Conservation (phyloP, 2,113 vertebrate genomes). For the Lampris incognitus region DNA sequence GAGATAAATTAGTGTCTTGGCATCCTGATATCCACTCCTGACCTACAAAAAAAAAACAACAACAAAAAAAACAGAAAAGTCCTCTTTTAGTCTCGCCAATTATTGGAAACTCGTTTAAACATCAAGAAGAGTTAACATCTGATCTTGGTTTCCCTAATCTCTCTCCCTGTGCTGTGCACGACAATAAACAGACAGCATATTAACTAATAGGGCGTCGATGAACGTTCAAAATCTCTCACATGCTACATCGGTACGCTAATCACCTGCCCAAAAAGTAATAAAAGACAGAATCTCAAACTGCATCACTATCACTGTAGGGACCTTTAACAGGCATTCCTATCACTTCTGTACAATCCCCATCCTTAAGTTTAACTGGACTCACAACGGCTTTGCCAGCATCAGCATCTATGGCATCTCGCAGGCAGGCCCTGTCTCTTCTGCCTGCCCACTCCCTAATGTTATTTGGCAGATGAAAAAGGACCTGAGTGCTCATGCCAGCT, state of each 20-base stretch:
- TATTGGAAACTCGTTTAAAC: constrained; percentile 19
- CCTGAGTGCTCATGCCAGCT: constrained; percentile 63
- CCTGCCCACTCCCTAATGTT: constrained; percentile 75
- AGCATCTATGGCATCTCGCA: constrained; percentile 64
- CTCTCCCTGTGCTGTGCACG: neutral
- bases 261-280: constrained; percentile 34
- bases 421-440: constrained; percentile 71
- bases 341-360: constrained; percentile 52
- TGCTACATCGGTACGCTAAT: constrained; percentile 51
- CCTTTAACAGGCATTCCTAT: constrained; percentile 58
- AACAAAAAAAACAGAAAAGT: constrained; percentile 3
- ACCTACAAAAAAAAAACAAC: constrained; percentile 13
- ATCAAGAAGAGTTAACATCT: neutral
- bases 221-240: constrained; percentile 36
- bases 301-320: constrained; percentile 59
- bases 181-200: constrained; percentile 27
- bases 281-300: constrained; percentile 48
- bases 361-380: constrained; percentile 65
- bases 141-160: constrained; percentile 36
- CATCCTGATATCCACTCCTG: constrained; percentile 42
- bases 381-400: constrained; percentile 55
- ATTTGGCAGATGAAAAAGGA: constrained; percentile 75
- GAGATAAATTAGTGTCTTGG: constrained; percentile 15
- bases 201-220: constrained; percentile 34
- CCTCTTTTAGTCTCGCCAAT: constrained; percentile 19